Evolutionary conservation across 53 echinoderm and acorn worm species (phyloP).

Genomic region (Antedon mediterranea): DNA sequence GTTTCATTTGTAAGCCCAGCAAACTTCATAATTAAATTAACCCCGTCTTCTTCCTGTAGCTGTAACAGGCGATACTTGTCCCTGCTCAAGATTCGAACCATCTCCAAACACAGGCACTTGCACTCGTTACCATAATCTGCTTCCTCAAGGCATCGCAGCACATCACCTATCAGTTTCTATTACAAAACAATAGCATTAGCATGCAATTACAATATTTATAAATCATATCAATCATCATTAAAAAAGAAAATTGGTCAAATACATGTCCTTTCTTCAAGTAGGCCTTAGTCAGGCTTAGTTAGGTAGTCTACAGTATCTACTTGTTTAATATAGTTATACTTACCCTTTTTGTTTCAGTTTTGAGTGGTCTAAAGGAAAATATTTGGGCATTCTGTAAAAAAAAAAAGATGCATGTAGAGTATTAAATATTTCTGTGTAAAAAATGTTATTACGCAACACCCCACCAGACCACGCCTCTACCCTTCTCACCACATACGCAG

Average conservation of each 20-base stretch:
- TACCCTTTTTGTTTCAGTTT: constrained; percentile 57
- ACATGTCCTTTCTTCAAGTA: no score
- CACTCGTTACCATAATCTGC: constrained; percentile 41
- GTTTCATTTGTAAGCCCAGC: constrained; percentile 46
- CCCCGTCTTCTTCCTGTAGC: constrained; percentile 52
- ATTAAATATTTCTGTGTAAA: no score
- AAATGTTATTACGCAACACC: no score
- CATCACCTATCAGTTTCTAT: constrained; percentile 70
- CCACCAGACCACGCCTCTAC: no score
- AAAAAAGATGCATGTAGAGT: no score
- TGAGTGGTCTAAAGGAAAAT: constrained; percentile 38
- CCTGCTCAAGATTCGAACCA: constrained; percentile 69
- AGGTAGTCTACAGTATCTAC: no score
- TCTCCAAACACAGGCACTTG: constrained; percentile 62
- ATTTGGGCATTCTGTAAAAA: constrained; percentile 55
- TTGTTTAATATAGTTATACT: neutral
- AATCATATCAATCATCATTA: no score
- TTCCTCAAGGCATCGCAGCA: constrained; percentile 33
- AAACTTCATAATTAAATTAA: constrained; percentile 44
- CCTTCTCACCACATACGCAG: no score
- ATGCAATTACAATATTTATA: no score
- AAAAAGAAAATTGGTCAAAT: neutral
- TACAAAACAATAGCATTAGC: no score
- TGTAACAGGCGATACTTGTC: constrained; percentile 60
- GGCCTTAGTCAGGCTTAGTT: no score